These are phyloP conservation scores for Carcinoscorpius rotundicauda DNA, from an alignment of 1,140 invertebrate genomes.

Conservation along the genomic window DNA sequence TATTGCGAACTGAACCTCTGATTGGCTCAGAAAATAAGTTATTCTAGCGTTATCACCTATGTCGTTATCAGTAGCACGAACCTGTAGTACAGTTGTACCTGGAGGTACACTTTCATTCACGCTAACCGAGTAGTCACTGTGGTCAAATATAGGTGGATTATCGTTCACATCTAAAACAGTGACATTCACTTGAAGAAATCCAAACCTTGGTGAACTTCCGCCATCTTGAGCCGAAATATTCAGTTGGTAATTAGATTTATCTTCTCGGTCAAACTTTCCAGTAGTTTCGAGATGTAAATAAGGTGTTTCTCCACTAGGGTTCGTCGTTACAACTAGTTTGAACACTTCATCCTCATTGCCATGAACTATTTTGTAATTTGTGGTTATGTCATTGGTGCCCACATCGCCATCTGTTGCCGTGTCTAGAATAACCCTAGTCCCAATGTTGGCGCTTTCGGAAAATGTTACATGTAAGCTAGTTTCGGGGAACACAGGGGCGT, in stretches of 20 bases:
- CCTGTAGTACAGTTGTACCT: conserved; percentile 72
- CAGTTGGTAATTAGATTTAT: conserved; percentile 61
- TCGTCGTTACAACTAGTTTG: conserved; percentile 66
- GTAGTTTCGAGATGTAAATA: conserved; percentile 84
- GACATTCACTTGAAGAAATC: conserved; percentile 81
- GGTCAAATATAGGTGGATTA: conserved; percentile 85
- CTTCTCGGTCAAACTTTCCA: conserved; percentile 76
- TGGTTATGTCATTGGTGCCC: conserved; percentile 65
- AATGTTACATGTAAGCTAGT: conserved; percentile 68
- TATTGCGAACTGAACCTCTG: conserved; percentile 70
- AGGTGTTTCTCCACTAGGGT: conserved; percentile 73
- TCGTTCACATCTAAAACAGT: conserved; percentile 87
- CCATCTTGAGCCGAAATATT: conserved; percentile 83
- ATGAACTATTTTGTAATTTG: conserved; percentile 74
- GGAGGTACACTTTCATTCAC: conserved; percentile 80
- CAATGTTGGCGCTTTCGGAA: conserved; percentile 77
- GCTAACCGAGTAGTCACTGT: conserved; percentile 80
- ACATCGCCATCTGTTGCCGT: conserved; percentile 74
- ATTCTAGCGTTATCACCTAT: conserved; percentile 79
- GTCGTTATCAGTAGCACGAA: conserved; percentile 85
- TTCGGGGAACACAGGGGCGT: conserved; percentile 79
- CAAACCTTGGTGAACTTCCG: conserved; percentile 60
- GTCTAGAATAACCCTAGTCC: conserved; percentile 70
- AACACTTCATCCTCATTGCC: conserved; percentile 81
- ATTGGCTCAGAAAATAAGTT: conserved; percentile 74